These are phyloP conservation scores for Papilio polytes DNA, from an alignment of 1,140 invertebrate genomes.

Conservation along the genomic window DNA sequence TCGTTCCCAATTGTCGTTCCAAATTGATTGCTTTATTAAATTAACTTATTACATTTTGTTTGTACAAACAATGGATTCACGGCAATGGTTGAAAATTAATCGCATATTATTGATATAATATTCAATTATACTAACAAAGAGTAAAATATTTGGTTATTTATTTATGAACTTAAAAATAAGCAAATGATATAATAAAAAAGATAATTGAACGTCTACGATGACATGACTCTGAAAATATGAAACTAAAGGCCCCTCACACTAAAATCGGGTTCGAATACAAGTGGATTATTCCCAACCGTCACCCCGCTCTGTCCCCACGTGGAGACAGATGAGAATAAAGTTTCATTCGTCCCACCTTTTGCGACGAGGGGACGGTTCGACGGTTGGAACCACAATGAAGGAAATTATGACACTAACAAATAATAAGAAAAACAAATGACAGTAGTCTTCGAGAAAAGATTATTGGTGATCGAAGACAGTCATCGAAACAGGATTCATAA, in stretches of 20 bases:
- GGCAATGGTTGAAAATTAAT: neutral
- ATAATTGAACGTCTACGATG: neutral
- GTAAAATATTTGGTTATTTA: neutral
- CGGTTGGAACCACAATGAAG: neutral
- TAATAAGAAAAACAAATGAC: neutral
- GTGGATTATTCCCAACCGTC: too few species aligned
- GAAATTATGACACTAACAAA: neutral
- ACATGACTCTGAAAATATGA: neutral
- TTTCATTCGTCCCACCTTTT: too few species aligned
- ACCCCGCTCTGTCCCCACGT: too few species aligned
- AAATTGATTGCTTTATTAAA: slow-evolving; percentile 24
- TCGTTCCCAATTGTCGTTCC: slow-evolving; percentile 19
- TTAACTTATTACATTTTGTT: slow-evolving; percentile 19
- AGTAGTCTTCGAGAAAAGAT: neutral
- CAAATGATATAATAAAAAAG: neutral
- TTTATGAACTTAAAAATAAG: neutral
- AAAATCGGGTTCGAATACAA: too few species aligned
- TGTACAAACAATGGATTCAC: slow-evolving; percentile 2
- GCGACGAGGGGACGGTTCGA: too few species aligned
- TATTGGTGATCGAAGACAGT: neutral
- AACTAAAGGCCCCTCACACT: too few species aligned
- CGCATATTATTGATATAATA: neutral
- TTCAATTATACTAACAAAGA: neutral
- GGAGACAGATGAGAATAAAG: too few species aligned
- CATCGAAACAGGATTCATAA: neutral